phyloP scores from a whole-genome alignment of 53 echinoderm and acorn worm species.

The Apostichopus leukothele region DNA sequence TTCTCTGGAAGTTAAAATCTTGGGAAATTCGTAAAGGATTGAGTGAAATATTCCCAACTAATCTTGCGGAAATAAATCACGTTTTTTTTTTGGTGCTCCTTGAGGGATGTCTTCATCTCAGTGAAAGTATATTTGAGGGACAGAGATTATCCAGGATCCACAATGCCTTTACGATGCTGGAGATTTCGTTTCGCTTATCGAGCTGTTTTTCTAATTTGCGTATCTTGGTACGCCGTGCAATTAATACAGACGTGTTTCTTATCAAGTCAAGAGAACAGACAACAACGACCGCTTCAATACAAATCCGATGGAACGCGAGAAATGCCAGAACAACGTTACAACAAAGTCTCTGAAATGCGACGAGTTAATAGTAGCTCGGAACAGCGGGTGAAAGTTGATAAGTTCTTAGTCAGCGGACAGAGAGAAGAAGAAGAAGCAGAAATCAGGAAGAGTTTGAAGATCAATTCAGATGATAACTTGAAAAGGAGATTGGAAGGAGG shows the following conservation, averaged over 20 bases:
- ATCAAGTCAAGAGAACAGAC: constrained; percentile 22
- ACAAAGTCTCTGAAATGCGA: not conserved
- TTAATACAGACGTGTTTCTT: constrained; percentile 38
- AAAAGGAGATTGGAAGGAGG: not conserved
- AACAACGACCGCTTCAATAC: not conserved
- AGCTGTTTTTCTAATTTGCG: constrained; percentile 16
- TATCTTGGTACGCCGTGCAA: constrained; percentile 35
- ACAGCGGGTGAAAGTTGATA: not conserved
- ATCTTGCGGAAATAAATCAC: too few relatives aligned
- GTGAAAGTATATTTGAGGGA: too few relatives aligned
- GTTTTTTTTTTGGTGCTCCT: too few relatives aligned
- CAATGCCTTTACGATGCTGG: constrained; percentile 34
- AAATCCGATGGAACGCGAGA: constrained; percentile 17
- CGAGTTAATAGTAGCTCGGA: not conserved
- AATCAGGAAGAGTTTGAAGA: not conserved
- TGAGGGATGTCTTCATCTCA: too few relatives aligned
- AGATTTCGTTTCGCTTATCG: constrained; percentile 33
- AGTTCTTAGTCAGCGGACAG: not conserved
- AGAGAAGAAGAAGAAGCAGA: not conserved
- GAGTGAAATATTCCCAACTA: too few relatives aligned
- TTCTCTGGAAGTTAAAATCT: too few relatives aligned
- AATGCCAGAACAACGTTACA: not conserved
- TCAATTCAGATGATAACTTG: not conserved
- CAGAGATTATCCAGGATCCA: not conserved
- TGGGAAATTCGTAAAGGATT: too few relatives aligned